These are phyloP conservation scores for Tiliacea citrago DNA, from an alignment of 2,888 invertebrate species.

Conservation along the genomic window DNA sequence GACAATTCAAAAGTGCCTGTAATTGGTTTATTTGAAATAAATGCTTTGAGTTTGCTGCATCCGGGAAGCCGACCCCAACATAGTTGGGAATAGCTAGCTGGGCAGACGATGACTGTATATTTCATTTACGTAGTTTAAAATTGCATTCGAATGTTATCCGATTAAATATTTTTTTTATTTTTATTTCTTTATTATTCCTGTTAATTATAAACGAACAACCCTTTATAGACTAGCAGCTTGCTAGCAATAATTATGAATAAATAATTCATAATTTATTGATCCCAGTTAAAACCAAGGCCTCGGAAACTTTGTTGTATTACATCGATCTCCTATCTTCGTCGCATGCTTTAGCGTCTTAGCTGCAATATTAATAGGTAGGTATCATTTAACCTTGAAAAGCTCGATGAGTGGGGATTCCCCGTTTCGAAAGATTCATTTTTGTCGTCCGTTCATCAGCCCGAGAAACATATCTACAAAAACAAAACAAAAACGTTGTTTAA, in stretches of 20 bases:
- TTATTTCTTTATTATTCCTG: background rate
- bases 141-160: background rate
- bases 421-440: background rate
- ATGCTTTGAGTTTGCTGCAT: too few species aligned
- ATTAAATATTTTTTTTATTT: too few species aligned
- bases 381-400: slow-evolving; percentile 9
- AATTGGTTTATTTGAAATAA: too few species aligned
- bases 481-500: background rate
- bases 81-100: too few species aligned
- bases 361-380: background rate
- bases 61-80: too few species aligned
- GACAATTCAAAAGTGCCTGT: too few species aligned
- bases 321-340: background rate
- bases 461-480: background rate
- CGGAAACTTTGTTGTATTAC: background rate
- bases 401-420: background rate
- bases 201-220: background rate
- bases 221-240: background rate
- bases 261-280: slow-evolving; percentile 38
- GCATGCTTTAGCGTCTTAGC: background rate
- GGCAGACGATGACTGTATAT: too few species aligned
- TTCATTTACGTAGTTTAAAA: too few species aligned
- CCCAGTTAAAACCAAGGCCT: slow-evolving; percentile 3
- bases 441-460: background rate
- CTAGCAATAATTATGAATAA: slow-evolving; percentile 2